Percentiles rank a stretch among this genome's conserved stretches.
phyloP scores from a whole-genome alignment of 1,140 invertebrate genomes.

The Eriocheir sinensis region DNA sequence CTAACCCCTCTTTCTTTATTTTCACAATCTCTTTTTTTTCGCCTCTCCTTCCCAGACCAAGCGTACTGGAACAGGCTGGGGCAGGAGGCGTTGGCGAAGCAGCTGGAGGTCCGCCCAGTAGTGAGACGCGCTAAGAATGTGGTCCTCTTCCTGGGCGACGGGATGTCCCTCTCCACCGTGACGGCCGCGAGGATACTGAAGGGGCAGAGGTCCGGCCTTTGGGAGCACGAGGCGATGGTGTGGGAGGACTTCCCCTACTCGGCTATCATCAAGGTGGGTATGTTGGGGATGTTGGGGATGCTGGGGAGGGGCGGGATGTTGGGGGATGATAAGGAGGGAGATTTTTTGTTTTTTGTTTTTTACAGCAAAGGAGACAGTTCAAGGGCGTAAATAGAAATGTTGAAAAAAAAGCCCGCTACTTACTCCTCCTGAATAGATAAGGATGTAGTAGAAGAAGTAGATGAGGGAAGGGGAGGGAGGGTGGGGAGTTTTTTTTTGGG shows the following conservation, averaged over 20 bases:
- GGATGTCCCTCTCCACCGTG: conserved; percentile 89
- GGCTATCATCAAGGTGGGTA: conserved; percentile 47
- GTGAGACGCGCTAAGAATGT: conserved; percentile 86
- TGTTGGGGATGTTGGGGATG: no score
- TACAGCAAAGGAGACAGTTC: no score
- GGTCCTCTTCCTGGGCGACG: conserved; percentile 91
- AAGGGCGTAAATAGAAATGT: no score
- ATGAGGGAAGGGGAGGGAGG: no score
- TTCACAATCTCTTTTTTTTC: neutral
- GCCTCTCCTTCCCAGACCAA: conserved; percentile 35
- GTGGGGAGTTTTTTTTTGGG: no score
- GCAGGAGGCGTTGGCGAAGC: conserved; percentile 25
- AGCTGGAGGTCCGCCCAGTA: conserved; percentile 37
- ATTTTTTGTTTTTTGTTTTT: no score
- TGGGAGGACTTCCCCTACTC: conserved; percentile 60
- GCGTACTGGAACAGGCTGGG: conserved; percentile 57
- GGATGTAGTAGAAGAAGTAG: no score
- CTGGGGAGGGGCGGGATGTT: no score
- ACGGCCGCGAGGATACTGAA: conserved; percentile 88
- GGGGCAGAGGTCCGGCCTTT: conserved; percentile 83
- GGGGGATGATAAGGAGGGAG: no score
- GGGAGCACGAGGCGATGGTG: conserved; percentile 42
- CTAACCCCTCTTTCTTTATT: neutral
- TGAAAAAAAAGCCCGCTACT: no score
- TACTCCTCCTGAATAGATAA: no score